Percentiles rank a stretch among this genome's conserved stretches.
phyloP scores from a whole-genome alignment of 2,888 invertebrate genomes.

The Latrodectus hesperus region DNA sequence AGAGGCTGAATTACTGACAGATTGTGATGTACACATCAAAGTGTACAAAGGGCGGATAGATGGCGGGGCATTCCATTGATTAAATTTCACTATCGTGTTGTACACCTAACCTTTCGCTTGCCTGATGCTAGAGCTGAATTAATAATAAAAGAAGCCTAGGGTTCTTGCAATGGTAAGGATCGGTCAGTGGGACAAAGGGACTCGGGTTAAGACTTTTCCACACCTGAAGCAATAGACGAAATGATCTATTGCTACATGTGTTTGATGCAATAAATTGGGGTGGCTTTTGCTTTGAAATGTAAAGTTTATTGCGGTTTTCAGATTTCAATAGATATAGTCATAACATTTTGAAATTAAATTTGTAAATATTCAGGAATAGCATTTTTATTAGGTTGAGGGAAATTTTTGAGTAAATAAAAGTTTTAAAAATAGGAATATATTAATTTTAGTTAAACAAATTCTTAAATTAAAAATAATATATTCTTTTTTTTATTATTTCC shows the following conservation, averaged over 20 bases:
- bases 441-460: no score
- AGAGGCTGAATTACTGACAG: slow-evolving; percentile 6
- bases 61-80: slow-evolving; percentile 7
- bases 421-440: no score
- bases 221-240: slow-evolving; percentile 1
- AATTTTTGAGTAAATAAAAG: no score
- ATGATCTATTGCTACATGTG: neutral
- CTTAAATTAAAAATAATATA: no score
- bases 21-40: slow-evolving; percentile 30
- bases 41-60: slow-evolving; percentile 13
- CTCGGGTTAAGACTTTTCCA: slow-evolving; percentile 14
- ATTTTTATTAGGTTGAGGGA: no score
- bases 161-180: neutral
- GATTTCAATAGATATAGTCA: no score
- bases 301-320: no score
- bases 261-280: no score
- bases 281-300: no score
- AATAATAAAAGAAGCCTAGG: slow-evolving; percentile 9
- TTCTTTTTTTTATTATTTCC: no score
- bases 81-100: slow-evolving; percentile 23
- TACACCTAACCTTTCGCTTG: slow-evolving; percentile 13
- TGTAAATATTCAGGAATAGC: no score
- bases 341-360: no score
- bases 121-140: slow-evolving; percentile 18
- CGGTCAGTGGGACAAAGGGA: slow-evolving; percentile 40